phyloP scores from a whole-genome alignment of 1,140 invertebrate genomes.

The Apis laboriosa region DNA sequence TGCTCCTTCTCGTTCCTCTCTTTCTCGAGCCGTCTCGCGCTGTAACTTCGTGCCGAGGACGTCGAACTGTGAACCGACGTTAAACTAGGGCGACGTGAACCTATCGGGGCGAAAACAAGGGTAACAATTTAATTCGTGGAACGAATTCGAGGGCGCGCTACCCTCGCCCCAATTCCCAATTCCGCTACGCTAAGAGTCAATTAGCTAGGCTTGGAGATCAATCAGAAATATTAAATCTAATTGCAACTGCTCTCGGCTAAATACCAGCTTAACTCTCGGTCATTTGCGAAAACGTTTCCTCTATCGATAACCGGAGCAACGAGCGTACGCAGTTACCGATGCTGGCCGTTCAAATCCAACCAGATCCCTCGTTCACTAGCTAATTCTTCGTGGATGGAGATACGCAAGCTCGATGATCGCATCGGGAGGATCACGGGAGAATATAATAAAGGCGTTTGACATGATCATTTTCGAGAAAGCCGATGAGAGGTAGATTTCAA shows the following conservation, averaged over 20 bases:
- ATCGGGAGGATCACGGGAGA: not conserved
- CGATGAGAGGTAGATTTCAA: not conserved
- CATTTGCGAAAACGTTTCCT: not conserved
- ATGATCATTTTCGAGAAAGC: not conserved
- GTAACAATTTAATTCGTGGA: not conserved
- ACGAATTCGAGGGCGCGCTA: too few species aligned
- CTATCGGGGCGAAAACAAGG: slow-evolving; percentile 76
- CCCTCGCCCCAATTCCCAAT: too few species aligned
- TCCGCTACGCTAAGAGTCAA: slow-evolving; percentile 36
- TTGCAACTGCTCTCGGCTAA: slow-evolving; percentile 35
- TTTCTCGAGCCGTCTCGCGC: slow-evolving; percentile 87
- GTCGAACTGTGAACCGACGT: slow-evolving; percentile 90
- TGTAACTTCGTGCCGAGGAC: slow-evolving; percentile 90
- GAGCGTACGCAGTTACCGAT: not conserved
- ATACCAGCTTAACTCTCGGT: slow-evolving; percentile 5
- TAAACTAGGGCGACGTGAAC: slow-evolving; percentile 91
- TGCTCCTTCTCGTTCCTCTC: slow-evolving; percentile 89
- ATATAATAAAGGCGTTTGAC: not conserved
- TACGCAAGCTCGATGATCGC: slow-evolving; percentile 33
- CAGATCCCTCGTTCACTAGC: not conserved
- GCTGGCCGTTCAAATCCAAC: not conserved
- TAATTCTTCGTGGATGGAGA: not conserved
- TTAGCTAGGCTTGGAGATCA: slow-evolving; percentile 29
- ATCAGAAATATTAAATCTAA: slow-evolving; percentile 23
- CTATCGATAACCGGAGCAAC: not conserved